Base-by-base conservation (phyloP, 1,140 invertebrate genomes). In the Thalassaphorura encarpata region DNA sequence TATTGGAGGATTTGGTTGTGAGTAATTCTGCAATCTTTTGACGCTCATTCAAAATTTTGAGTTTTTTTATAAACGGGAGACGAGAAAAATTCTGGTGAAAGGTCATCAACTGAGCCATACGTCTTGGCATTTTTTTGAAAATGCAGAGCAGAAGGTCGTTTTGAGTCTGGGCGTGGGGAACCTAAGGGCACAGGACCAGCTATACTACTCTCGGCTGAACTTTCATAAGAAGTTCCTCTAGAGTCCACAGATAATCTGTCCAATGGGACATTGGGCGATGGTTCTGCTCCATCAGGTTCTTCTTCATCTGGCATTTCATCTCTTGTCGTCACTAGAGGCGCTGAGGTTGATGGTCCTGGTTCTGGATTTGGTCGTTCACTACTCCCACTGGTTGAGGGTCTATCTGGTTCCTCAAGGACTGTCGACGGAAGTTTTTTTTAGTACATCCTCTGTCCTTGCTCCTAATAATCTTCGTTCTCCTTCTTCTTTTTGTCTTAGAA, bases 31-130 rank as follows among this genome's bases (percentile, higher is more conserved):
- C 85, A 31, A 89, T 69, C 72, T 89, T 89, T 68, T 90, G 87
- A 16, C 86, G 75, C 71, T 90, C 87, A 68, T 90, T 89, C 16
- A 90, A 72, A 52, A 90, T 89, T 73, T 89, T 89, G 36, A 90
- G 69, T 61, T 87, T 87, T 71, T 89, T 89, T 1, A 90, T 86
- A 66, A 89, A 90, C 0, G 87, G 86, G 45, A 90, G 68, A n/a
- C 84, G 83, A 27, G 83, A 82, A 62, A n/a, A 89, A 89, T 67
- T 90, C 87, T 0, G 87, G 87, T n/a, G 85, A 88, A 15, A 90
- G 70, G 68, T 90, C 87, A 66, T 89, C 86, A 3, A 89, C 83
- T 11, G 86, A 88, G 45, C 77, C 76, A 67, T 88, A 88, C 69
- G 77, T 62, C 50, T 62, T 62, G 39, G 42, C 27, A 52, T 52